These are phyloP conservation scores for Xylophagus ater DNA, from an alignment of 2,888 invertebrate species.

Conservation along the genomic window DNA sequence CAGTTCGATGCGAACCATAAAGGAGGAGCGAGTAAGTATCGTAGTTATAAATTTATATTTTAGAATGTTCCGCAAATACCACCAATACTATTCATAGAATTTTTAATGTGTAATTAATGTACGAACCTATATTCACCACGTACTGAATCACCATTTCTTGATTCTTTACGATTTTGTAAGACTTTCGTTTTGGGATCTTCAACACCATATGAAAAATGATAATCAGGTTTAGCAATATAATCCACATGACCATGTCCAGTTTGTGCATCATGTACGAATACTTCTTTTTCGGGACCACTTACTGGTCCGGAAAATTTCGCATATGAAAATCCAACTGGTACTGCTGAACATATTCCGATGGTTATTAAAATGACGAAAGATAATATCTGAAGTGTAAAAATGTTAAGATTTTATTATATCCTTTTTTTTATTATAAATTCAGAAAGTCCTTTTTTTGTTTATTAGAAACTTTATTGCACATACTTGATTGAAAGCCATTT, in stretches of 20 bases:
- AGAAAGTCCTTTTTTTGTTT: neutral
- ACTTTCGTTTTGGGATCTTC: slow-evolving; percentile 63
- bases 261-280: slow-evolving; percentile 28
- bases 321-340: slow-evolving; percentile 53
- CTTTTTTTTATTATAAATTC: neutral
- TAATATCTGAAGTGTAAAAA: slow-evolving; percentile 1
- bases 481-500: slow-evolving; percentile 9
- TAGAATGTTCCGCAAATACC: neutral
- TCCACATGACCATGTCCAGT: slow-evolving; percentile 48
- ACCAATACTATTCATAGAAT: neutral
- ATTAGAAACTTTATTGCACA: neutral
- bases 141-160: slow-evolving; percentile 59
- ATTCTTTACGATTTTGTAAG: slow-evolving; percentile 60
- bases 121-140: slow-evolving; percentile 54
- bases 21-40: neutral
- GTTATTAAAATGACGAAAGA: neutral
- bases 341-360: neutral
- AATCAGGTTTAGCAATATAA: slow-evolving; percentile 64
- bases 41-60: neutral
- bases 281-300: slow-evolving; percentile 45
- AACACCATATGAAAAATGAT: slow-evolving; percentile 64
- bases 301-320: slow-evolving; percentile 64
- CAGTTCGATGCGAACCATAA: too few species aligned
- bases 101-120: neutral
- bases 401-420: neutral